Conservation (phyloP, 2,113 vertebrate species). For the Rhegmatorhina hoffmannsi region DNA sequence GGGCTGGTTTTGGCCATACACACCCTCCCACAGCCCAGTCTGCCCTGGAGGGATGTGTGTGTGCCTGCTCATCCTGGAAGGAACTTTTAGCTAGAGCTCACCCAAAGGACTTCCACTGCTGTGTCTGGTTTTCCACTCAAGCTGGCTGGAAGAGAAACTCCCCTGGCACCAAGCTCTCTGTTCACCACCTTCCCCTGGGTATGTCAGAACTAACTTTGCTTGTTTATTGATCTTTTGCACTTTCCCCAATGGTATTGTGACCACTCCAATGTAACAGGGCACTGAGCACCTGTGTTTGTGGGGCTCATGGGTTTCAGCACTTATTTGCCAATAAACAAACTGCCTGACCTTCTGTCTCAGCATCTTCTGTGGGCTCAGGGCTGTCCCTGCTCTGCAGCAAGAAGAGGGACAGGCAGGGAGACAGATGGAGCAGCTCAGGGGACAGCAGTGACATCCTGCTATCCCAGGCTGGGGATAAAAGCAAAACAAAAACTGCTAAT, state of each 20-base stretch:
- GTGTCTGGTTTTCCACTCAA: background rate
- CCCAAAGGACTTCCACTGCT: background rate
- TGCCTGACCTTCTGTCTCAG: conserved; percentile 45
- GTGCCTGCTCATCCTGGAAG: background rate
- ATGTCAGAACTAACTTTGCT: conserved; percentile 56
- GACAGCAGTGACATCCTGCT: background rate
- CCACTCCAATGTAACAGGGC: conserved; percentile 61
- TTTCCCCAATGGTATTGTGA: conserved; percentile 10
- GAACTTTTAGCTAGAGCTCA: background rate
- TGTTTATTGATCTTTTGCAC: conserved; percentile 62
- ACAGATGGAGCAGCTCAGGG: background rate
- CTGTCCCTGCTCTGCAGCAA: background rate
- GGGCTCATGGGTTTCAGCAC: conserved; percentile 53
- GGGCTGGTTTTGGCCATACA: background rate
- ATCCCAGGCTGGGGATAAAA: background rate
- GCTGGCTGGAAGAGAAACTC: background rate
- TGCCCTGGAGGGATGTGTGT: background rate
- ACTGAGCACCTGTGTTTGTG: conserved; percentile 33
- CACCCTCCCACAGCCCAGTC: background rate
- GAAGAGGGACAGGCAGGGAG: background rate
- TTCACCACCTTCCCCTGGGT: background rate
- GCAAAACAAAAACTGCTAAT: background rate
- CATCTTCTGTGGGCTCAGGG: background rate
- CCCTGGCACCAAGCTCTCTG: background rate
- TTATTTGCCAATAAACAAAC: conserved; percentile 69